phyloP scores from a whole-genome alignment of 2,888 invertebrate species.

The Leptogaster cylindrica region DNA sequence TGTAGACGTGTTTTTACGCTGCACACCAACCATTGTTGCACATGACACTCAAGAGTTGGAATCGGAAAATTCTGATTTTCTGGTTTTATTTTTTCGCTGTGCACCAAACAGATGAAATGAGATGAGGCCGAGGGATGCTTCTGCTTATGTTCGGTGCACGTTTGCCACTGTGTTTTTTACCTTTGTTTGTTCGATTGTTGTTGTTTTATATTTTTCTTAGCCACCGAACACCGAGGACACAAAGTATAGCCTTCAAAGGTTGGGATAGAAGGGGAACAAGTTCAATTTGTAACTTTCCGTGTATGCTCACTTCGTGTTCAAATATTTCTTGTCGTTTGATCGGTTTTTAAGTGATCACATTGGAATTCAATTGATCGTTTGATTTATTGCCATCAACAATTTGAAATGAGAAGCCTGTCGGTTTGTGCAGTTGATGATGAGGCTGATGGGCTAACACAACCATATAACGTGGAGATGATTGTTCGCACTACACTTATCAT shows the following conservation, averaged over 20 bases:
- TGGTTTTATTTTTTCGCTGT: constrained; percentile 15
- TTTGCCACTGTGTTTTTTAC: neutral
- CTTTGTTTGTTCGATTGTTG: neutral
- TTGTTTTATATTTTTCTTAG: neutral
- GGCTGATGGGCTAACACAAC: constrained; percentile 1
- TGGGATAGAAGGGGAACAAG: constrained; percentile 9
- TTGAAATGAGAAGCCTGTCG: constrained; percentile 4
- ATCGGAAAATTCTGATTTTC: constrained; percentile 39
- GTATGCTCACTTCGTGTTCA: constrained; percentile 46
- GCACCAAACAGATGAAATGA: neutral
- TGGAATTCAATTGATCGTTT: constrained; percentile 61
- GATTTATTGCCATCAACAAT: constrained; percentile 55
- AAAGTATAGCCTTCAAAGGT: constrained; percentile 24
- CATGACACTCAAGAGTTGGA: constrained; percentile 36
- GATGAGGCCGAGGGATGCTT: constrained; percentile 1
- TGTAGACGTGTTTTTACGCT: constrained; percentile 27
- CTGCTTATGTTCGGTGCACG: constrained; percentile 6
- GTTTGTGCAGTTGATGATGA: neutral
- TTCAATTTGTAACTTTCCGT: constrained; percentile 45
- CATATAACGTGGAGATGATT: neutral
- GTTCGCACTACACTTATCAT: constrained; percentile 25
- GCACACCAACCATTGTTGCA: constrained; percentile 15
- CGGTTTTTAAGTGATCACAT: constrained; percentile 53
- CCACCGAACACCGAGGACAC: neutral
- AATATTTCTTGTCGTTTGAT: constrained; percentile 43